phyloP scores from a whole-genome alignment of 1,140 invertebrate genomes.

The Tetramorium simillimum region DNA sequence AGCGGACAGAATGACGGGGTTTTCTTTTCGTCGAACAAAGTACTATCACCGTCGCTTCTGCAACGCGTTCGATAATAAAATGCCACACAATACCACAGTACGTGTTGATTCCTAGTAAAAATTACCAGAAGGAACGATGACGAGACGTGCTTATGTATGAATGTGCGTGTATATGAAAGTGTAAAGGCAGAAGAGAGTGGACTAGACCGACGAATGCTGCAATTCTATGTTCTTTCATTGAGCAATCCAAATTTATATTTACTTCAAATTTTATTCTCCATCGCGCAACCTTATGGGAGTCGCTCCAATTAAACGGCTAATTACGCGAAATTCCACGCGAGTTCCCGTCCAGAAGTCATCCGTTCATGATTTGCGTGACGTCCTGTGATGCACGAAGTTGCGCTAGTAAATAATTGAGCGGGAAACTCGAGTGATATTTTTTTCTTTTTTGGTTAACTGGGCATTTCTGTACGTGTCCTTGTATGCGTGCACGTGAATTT shows the following conservation, averaged over 20 bases:
- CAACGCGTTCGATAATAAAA: constrained; percentile 25
- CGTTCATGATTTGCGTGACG: background rate
- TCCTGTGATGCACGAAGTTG: background rate
- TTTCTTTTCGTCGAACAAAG: background rate
- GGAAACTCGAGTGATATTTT: background rate
- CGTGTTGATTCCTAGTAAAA: constrained; percentile 1
- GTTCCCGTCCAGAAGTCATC: background rate
- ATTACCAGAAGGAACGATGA: background rate
- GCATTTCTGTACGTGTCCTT: constrained; percentile 18
- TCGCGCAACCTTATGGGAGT: background rate
- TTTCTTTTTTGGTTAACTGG: background rate
- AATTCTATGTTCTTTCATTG: background rate
- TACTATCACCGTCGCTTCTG: background rate
- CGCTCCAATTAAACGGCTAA: background rate
- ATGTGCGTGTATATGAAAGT: background rate
- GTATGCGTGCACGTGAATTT: constrained; percentile 19
- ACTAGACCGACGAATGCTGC: constrained; percentile 25
- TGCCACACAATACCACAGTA: constrained; percentile 8
- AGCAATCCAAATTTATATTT: constrained; percentile 21
- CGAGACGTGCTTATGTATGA: background rate
- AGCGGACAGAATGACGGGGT: background rate
- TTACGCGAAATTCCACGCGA: background rate
- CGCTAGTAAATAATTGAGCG: background rate
- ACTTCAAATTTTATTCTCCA: background rate
- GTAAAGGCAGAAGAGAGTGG: background rate